Conservation (phyloP, 2,113 vertebrate species). For the Garra rufa region DNA sequence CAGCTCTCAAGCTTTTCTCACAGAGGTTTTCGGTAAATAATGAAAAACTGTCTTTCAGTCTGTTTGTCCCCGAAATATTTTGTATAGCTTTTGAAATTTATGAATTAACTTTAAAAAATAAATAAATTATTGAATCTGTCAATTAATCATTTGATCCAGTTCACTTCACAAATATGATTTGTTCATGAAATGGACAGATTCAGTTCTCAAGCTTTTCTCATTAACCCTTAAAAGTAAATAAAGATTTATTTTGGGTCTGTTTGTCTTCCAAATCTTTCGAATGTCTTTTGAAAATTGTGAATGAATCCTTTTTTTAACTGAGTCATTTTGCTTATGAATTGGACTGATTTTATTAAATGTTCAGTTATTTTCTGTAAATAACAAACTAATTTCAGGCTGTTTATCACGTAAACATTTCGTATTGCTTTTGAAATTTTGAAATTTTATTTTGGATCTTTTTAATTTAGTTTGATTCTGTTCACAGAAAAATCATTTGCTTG, state of each 20-base stretch:
- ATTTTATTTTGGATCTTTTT: no score
- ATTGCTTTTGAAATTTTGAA: no score
- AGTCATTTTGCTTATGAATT: not conserved
- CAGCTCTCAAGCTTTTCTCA: not conserved
- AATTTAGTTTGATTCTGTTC: no score
- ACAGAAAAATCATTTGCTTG: no score
- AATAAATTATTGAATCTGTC: no score
- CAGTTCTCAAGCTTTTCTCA: no score
- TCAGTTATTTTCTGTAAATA: not conserved
- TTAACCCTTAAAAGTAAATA: no score
- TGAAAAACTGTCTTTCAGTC: not conserved
- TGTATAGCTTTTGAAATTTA: not conserved
- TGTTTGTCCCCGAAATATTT: not conserved
- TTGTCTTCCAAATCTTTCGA: not conserved
- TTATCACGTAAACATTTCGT: not conserved
- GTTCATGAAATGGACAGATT: no score
- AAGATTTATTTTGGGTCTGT: no score
- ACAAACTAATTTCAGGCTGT: not conserved
- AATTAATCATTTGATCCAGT: no score
- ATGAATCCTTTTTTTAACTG: not conserved
- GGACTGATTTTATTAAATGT: not conserved
- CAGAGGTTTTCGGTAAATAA: not conserved
- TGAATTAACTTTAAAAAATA: no score
- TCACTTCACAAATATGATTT: no score
- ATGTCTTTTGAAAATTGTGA: not conserved